Percentiles rank a stretch among this genome's conserved stretches.
Conservation (phyloP, 2,113 vertebrate genomes). For the Formicarius rufipectus region DNA sequence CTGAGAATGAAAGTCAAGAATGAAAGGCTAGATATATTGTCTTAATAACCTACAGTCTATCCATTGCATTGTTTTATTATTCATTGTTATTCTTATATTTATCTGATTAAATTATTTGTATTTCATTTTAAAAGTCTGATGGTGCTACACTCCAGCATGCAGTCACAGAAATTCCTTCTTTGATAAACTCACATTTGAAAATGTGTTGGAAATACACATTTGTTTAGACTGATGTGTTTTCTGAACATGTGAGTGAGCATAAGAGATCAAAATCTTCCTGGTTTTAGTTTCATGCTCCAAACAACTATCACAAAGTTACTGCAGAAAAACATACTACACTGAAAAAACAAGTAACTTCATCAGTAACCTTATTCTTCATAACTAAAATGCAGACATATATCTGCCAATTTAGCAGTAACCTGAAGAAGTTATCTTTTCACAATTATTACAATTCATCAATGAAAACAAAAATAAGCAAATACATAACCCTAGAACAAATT, state of each 20-base stretch:
- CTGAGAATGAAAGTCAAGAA: background rate
- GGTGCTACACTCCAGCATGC: background rate
- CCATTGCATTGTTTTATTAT: background rate
- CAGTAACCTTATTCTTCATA: background rate
- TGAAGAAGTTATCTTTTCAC: background rate
- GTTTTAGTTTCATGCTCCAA: background rate
- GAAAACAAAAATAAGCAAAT: background rate
- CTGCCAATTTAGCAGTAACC: background rate
- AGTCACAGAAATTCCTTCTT: background rate
- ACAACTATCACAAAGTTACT: background rate
- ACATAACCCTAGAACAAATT: background rate
- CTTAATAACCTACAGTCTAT: background rate
- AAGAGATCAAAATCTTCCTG: background rate
- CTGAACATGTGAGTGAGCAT: background rate
- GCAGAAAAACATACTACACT: background rate
- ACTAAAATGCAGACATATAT: background rate
- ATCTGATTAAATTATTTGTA: background rate
- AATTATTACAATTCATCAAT: background rate
- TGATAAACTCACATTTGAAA: background rate
- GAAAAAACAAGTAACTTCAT: background rate
- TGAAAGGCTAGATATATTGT: background rate
- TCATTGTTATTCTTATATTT: background rate
- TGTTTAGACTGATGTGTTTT: background rate
- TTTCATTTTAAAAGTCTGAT: background rate
- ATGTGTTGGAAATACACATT: background rate